Evolutionary conservation across 2,888 invertebrate species (phyloP), one percentile per base, ranked within the genome.

Genomic region (Eledona agricola): DNA sequence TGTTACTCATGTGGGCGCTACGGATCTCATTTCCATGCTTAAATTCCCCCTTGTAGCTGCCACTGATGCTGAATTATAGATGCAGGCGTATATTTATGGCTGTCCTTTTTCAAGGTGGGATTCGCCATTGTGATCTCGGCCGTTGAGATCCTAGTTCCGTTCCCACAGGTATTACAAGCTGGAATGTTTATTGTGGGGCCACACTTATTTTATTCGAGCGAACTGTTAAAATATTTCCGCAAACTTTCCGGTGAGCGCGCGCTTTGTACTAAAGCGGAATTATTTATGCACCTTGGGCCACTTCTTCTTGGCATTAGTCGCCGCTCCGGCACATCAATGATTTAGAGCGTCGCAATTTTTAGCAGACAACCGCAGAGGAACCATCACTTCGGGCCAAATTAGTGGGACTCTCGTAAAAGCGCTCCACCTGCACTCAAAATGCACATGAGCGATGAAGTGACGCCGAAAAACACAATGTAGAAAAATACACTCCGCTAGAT

Each of bases 61-160:
- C 63, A 64, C 61, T 60, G 61, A 59, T 64, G 49, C 65, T 72
- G 68, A 72, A 73, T 73, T 73, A 72, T 72, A 72, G 64, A 72
- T 72, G 70, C 59, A 56, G 40, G 38, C 43, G 64, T 63, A 66
- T 70, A 69, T 72, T 72, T 72, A 72, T 71, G 59, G 67, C 61
- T 65, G 66, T 66, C 66, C 65, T 69, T 69, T 69, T 69, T 66
- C 67, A 63, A 64, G 65, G 66, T 69, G 65, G 65, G 61, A 60
- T 63, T 60, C 63, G 58, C 59, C 53, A 63, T 66, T 65, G 65
- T 66, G 61, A 64, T 65, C 56, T 62, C 51, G 55, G 29, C 58
- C 56, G 60, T 58, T 62, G 54, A 34, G 31, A 50, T 54, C 51
- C 55, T 58, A 51, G 58, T 34, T 50, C 43, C 20, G 38, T 37